phyloP scores from a whole-genome alignment of 2,797 vertebrate genomes.

The Rhynchotus rufescens region DNA sequence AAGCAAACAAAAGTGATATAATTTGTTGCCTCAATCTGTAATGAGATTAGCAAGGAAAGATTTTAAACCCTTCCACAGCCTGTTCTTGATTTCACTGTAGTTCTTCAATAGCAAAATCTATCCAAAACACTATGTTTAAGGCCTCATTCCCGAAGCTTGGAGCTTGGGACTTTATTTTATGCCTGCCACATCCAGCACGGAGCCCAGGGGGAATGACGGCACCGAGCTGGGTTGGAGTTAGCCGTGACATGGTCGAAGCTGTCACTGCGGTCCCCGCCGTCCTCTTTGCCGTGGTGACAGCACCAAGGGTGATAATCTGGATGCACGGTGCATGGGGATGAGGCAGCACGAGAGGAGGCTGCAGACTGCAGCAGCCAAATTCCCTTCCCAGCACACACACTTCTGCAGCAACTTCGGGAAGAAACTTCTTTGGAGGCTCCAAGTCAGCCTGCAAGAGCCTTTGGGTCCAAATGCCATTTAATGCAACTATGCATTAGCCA shows the following conservation, averaged over 20 bases:
- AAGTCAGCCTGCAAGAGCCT: background rate
- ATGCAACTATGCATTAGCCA: background rate
- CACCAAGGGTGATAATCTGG: background rate
- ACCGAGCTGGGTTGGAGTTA: background rate
- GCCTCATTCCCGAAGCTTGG: background rate
- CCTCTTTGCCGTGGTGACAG: background rate
- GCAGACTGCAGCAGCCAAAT: background rate
- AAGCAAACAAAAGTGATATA: background rate
- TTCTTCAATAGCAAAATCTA: background rate
- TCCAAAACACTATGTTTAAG: background rate
- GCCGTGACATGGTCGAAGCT: background rate
- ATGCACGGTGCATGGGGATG: background rate
- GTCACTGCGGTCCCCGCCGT: rapidly evolving
- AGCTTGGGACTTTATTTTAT: background rate
- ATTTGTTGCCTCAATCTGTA: slow-evolving; percentile 35
- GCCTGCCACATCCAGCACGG: background rate
- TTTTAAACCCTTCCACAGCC: background rate
- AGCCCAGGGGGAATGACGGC: background rate
- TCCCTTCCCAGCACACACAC: rapidly evolving
- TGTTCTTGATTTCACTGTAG: background rate
- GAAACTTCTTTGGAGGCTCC: background rate
- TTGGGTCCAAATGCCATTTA: background rate
- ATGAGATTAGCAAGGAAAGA: background rate
- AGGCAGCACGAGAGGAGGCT: background rate
- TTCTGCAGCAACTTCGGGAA: background rate